These are phyloP conservation scores for Drosophila formosana DNA, from an alignment of 2,888 invertebrate species.

Conservation along the genomic window DNA sequence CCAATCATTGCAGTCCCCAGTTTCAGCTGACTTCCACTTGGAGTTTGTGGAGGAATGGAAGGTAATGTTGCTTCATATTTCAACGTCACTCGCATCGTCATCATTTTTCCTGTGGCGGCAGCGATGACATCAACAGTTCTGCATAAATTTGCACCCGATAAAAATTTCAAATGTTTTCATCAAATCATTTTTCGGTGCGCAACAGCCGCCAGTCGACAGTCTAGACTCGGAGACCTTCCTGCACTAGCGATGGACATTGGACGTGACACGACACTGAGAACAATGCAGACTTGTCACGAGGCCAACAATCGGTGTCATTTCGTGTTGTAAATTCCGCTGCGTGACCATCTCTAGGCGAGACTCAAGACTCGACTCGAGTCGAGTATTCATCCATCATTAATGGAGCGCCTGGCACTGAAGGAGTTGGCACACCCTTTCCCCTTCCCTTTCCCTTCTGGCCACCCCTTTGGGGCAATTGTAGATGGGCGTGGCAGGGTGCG, in stretches of 20 bases:
- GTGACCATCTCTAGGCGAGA: constrained; percentile 7
- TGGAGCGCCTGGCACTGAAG: constrained; percentile 63
- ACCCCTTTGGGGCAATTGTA: constrained; percentile 27
- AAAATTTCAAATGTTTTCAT: constrained; percentile 83
- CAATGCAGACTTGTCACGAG: neutral
- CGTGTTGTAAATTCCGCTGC: neutral
- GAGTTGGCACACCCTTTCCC: constrained; percentile 47
- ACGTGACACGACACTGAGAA: constrained; percentile 8
- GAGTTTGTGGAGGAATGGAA: constrained; percentile 9
- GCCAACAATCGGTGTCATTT: neutral
- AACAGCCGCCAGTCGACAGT: constrained; percentile 44
- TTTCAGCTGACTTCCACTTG: constrained; percentile 8
- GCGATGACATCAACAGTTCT: constrained; percentile 83
- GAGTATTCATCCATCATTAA: constrained; percentile 77
- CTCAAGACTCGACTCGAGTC: constrained; percentile 28
- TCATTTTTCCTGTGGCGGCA: constrained; percentile 72
- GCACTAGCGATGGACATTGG: constrained; percentile 2
- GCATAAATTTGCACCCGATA: constrained; percentile 83
- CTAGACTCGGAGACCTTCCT: constrained; percentile 11
- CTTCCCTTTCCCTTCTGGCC: neutral
- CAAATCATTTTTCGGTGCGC: constrained; percentile 69
- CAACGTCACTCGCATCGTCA: constrained; percentile 80
- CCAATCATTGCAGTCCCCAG: constrained; percentile 57
- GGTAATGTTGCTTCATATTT: constrained; percentile 78
- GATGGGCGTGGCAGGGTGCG: constrained; percentile 51